These are phyloP conservation scores for Arion vulgaris DNA, from an alignment of 1,140 invertebrate species.

Conservation along the genomic window DNA sequence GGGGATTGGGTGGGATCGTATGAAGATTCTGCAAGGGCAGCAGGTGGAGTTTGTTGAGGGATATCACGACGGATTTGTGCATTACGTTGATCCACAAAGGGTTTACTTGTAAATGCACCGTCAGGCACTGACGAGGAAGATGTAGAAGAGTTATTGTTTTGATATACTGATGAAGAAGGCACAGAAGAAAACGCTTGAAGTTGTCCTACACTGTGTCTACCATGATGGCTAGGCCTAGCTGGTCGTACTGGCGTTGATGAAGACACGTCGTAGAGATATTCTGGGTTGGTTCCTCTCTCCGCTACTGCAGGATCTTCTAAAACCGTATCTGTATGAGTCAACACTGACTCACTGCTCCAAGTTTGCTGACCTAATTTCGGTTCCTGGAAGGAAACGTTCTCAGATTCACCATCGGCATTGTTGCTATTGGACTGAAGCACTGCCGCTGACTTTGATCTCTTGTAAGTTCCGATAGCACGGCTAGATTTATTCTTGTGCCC, in stretches of 20 bases:
- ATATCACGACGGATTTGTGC: neutral
- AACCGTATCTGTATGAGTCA: neutral
- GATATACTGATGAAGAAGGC: neutral
- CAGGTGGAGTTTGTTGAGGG: neutral
- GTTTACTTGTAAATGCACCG: neutral
- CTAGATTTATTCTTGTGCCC: constrained; percentile 54
- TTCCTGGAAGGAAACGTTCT: constrained; percentile 30
- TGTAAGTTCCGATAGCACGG: constrained; percentile 58
- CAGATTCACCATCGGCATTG: neutral
- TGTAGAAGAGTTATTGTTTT: neutral
- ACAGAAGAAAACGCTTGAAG: neutral
- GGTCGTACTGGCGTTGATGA: neutral
- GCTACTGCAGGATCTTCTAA: neutral
- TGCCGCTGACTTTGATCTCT: constrained; percentile 56
- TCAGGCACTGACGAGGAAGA: neutral
- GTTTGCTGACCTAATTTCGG: constrained; percentile 36
- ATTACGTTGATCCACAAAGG: neutral
- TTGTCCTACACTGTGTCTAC: neutral
- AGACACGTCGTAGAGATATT: neutral
- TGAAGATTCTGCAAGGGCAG: neutral
- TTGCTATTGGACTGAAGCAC: constrained; percentile 38
- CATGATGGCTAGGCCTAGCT: constrained; percentile 9
- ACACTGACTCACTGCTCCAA: constrained; percentile 48
- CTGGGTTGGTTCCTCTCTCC: neutral
- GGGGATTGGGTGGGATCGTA: neutral